phyloP scores from a whole-genome alignment of 1,140 invertebrate genomes.

The Hesperophylax magnus region DNA sequence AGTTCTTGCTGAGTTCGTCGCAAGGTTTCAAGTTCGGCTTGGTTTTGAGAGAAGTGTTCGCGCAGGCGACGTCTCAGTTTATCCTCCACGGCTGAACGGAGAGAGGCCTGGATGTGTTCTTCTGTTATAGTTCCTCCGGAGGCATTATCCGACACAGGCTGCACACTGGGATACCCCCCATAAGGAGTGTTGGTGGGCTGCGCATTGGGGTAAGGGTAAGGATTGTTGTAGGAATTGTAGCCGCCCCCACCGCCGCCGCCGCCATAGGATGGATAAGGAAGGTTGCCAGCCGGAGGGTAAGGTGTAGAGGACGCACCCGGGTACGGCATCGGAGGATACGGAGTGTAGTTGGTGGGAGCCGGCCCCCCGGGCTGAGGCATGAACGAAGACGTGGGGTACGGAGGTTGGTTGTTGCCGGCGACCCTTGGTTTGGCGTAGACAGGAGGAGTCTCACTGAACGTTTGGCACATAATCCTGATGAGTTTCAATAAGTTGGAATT shows the following conservation, averaged over 20 bases:
- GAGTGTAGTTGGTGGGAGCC: constrained; percentile 45
- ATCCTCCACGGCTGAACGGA: constrained; percentile 95
- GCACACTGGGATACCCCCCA: constrained; percentile 67
- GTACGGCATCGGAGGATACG: constrained; percentile 65
- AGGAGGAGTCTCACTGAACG: constrained; percentile 96
- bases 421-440: constrained; percentile 84
- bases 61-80: constrained; percentile 89
- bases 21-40: constrained; percentile 93
- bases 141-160: constrained; percentile 62
- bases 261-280: constrained; percentile 59
- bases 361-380: constrained; percentile 74
- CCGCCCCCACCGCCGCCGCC: constrained; percentile 13
- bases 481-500: constrained; percentile 87
- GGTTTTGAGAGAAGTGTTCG: constrained; percentile 90
- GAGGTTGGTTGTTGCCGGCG: constrained; percentile 64
- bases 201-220: constrained; percentile 59
- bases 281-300: constrained; percentile 59
- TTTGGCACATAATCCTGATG: constrained; percentile 92
- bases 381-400: constrained; percentile 77
- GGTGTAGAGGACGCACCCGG: constrained; percentile 64
- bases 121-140: constrained; percentile 89
- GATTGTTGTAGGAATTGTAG: constrained; percentile 59
- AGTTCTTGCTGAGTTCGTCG: constrained; percentile 91
- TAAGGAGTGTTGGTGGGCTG: constrained; percentile 39
- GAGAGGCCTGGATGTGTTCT: constrained; percentile 94